Evolutionary conservation across 2,113 vertebrate genomes (phyloP).

Genomic region (Rhabdomys dilectus): DNA sequence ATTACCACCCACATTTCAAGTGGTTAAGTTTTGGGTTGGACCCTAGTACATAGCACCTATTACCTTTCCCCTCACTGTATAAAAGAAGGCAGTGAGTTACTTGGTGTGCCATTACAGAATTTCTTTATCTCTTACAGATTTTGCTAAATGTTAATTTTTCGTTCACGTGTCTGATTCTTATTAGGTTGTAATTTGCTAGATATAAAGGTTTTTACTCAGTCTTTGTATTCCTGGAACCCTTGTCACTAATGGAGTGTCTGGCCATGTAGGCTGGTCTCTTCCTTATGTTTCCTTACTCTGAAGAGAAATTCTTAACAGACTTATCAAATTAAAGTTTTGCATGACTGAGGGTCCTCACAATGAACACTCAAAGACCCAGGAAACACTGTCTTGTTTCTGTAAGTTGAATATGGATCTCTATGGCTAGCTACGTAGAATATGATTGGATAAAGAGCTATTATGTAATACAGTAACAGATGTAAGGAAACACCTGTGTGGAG

Average conservation of each 20-base stretch:
- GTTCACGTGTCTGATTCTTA: constrained; percentile 22
- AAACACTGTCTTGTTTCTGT: neutral
- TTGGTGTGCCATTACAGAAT: neutral
- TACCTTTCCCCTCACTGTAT: neutral
- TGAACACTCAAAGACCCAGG: neutral
- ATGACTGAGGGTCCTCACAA: neutral
- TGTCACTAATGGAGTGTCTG: neutral
- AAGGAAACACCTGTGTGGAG: neutral
- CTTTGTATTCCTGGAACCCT: constrained; percentile 5
- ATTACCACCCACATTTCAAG: neutral
- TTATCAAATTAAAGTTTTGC: neutral
- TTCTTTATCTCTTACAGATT: neutral
- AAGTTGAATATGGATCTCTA: neutral
- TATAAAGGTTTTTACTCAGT: neutral
- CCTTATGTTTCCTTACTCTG: neutral
- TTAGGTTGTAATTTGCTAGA: constrained; percentile 16
- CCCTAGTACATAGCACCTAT: neutral
- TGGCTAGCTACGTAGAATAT: neutral
- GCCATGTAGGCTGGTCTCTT: neutral
- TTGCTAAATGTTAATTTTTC: constrained; percentile 9
- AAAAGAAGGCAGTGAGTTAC: neutral
- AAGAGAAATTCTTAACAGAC: neutral
- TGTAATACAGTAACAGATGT: neutral
- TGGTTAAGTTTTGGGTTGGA: neutral
- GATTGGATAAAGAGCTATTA: neutral